Base-by-base conservation (phyloP, 2,888 invertebrate genomes). In the Ctenicera cuprea region DNA sequence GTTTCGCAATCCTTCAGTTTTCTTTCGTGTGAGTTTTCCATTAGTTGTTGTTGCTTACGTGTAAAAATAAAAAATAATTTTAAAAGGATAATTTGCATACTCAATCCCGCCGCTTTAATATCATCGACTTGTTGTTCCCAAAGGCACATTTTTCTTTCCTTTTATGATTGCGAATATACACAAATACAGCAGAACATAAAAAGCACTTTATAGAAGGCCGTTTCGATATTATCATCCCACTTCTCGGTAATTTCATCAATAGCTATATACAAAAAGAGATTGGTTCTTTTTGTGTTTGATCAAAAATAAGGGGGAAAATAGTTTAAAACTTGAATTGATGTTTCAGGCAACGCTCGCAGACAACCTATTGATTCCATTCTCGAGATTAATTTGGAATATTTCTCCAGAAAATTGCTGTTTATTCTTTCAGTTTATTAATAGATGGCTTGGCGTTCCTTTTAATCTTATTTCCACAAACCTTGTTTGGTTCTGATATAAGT, bases 281-380 rank as follows among this genome's bases (percentile, higher is more conserved):
- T 66, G 65, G 54, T 54, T 54, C 52, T 66, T 66, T 64, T 66
- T 66, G 65, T 52, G 50, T 66, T 66, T 54, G 65, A 66, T 66
- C 52, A 52, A 66, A 66, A 54, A 52, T 52, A 50, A 26, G 52
- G 54, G n/a, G 26, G 30, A 54, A 66, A 66, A 66, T 66, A 66
- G 65, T 66, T 66, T 66, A 66, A 66, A 66, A 66, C 65, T 38
- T 11, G 41, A 66, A 52, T 66, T 41, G 22, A 66, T 66, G 65
- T 66, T 66, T 66, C 52, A 52, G 63, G 38, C 65, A 54, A 45
- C 41, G 41, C 54, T 66, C 52, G n/a, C 50, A 52, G 37, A 37
- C 52, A 66, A 38, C 54, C 52, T 66, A 66, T 66, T 54, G 65
- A 66, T 66, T 50, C 38, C 38, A 41, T 20, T 54, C 65, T 37